Evolutionary conservation across 2,888 invertebrate species (phyloP), one percentile per base, ranked within the genome.

Genomic region (Catocala nupta): DNA sequence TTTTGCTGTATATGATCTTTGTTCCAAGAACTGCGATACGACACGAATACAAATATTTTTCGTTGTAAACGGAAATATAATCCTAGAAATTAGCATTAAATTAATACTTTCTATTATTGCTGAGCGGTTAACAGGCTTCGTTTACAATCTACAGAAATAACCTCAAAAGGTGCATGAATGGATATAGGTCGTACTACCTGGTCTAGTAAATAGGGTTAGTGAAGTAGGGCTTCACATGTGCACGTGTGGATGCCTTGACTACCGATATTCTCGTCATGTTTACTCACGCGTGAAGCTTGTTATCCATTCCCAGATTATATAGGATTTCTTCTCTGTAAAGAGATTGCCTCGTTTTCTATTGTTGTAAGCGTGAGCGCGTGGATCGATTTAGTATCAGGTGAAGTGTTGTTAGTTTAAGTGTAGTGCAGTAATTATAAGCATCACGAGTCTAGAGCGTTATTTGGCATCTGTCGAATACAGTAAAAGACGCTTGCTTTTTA

Each of bases 181-280:
- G 74, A 81, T 70, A 75, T 75, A 78, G 80, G 86, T 83, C 80
- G 80, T 79, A 79, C 69, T 83, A 82, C 80, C 78, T 83, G 79
- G 80, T 82, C 81, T 83, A 77, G 83, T 81, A 91, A 91, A 92
- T 89, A 91, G 88, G 90, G 88, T 92, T 91, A 91, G 81, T 78
- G 71, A 80, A 75, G 81, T 91, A 90, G 73, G 91, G 91, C 91
- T 92, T 92, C 91, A 63, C 78, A 70, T 71, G 55, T 78, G 80
- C 87, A 87, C 87, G 86, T 86, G 86, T 83, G 81, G 75, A 73
- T 78, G 80, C 78, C 76, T 80, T 83, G 81, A 81, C 72, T 84
- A 81, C 71, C 77, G 78, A 72, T 78, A 77, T 74, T 71, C 71
- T 71, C 71, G 71, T 73, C 75, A 76, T 83, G 81, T 78, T 79